Evolutionary conservation across 1,140 invertebrate genomes (phyloP).

Genomic region (Papilio machaon): DNA sequence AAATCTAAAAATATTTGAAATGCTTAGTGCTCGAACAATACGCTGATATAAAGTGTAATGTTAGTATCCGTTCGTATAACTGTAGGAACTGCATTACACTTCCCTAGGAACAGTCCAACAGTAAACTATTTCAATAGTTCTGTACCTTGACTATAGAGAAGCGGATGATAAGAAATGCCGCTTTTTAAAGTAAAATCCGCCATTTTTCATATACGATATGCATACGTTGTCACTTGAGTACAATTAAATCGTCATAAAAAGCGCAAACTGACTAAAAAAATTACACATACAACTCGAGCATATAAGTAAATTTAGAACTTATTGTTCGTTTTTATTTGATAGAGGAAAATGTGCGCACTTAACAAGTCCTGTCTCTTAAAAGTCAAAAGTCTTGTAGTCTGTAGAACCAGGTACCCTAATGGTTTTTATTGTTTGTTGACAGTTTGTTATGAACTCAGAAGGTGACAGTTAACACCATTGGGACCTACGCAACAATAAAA

Average conservation of each 20-base stretch:
- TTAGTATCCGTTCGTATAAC: neutral
- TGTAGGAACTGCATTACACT: neutral
- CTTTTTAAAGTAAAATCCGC: too few relatives aligned
- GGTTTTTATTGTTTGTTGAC: slow-evolving; percentile 9
- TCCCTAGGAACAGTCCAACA: neutral
- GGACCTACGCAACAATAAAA: neutral
- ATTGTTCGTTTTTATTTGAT: too few relatives aligned
- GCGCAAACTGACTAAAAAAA: too few relatives aligned
- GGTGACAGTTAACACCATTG: neutral
- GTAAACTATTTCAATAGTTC: slow-evolving; percentile 10
- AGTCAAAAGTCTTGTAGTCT: neutral
- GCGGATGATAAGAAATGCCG: too few relatives aligned
- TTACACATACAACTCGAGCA: too few relatives aligned
- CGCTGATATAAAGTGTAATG: neutral
- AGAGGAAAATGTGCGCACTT: too few relatives aligned
- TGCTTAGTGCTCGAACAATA: neutral
- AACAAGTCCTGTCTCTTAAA: too few relatives aligned
- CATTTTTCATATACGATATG: too few relatives aligned
- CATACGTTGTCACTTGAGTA: too few relatives aligned
- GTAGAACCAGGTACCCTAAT: neutral
- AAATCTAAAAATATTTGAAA: neutral
- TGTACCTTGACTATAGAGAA: neutral
- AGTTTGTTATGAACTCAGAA: neutral
- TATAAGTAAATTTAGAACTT: too few relatives aligned
- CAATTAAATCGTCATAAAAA: too few relatives aligned